Conservation (phyloP, 2,888 invertebrate genomes). For the Drosophila emarginata region DNA sequence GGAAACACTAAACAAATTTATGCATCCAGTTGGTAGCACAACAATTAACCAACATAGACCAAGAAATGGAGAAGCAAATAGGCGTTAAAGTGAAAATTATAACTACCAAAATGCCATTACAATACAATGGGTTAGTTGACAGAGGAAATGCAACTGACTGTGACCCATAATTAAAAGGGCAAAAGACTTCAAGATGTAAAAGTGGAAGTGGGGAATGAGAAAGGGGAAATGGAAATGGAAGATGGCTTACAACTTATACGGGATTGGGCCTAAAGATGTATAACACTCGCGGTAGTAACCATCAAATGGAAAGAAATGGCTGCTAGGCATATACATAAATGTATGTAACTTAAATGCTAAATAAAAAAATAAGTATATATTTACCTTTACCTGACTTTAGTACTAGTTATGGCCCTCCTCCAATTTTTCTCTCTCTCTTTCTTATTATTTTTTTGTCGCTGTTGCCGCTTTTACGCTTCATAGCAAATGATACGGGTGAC, state of each 20-base stretch:
- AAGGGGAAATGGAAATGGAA: constrained; percentile 16
- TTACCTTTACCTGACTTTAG: constrained; percentile 3
- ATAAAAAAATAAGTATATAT: neutral
- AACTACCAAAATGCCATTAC: constrained; percentile 7
- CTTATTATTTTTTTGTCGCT: constrained; percentile 11
- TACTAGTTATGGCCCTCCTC: constrained; percentile 7
- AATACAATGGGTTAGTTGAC: constrained; percentile 54
- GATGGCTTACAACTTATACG: constrained; percentile 50
- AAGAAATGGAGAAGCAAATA: constrained; percentile 57
- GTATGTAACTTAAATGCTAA: too few species aligned
- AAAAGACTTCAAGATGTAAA: constrained; percentile 21
- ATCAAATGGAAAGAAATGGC: constrained; percentile 31
- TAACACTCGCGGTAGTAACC: constrained; percentile 33
- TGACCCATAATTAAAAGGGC: constrained; percentile 74
- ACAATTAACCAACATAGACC: constrained; percentile 48
- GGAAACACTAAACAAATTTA: constrained; percentile 58
- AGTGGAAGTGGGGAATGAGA: neutral
- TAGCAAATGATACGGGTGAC: constrained; percentile 77
- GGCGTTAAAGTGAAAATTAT: constrained; percentile 74
- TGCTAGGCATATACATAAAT: constrained; percentile 28
- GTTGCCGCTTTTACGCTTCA: constrained; percentile 76
- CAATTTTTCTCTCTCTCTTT: constrained; percentile 10
- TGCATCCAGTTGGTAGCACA: constrained; percentile 64
- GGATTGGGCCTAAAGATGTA: constrained; percentile 73
- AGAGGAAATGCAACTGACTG: constrained; percentile 73